Base-by-base conservation (phyloP, 2,888 invertebrate species). In the Phyllotreta striolata region DNA sequence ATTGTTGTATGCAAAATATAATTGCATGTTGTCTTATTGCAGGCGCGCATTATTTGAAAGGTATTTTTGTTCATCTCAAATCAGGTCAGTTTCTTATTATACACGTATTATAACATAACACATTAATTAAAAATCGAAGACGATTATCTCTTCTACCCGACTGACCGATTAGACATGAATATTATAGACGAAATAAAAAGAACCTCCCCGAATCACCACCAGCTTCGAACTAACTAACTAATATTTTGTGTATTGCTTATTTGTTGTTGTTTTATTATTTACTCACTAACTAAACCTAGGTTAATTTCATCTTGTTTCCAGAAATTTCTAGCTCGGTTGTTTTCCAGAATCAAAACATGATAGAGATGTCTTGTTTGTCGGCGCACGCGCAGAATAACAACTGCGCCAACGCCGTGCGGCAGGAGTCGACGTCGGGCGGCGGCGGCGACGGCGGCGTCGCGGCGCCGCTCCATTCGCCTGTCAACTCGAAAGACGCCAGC, bases 281-380 rank as follows among this genome's bases (percentile, higher is more conserved):
- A 79, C 78, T 79, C 75, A 76, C 79, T 24, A 75, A 81, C 81
- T 81, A 79, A 82, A 82, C 80, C 80, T 80, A 81, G 81, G 81
- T 77, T 79, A 80, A 78, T 79, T 80, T 79, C 79, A 73, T 81
- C 80, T 81, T 80, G 77, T 80, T 81, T 81, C 78, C 81, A 81
- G 82, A 81, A 79, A 79, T 78, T 80, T 81, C 81, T 82, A 81
- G 81, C 79, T 81, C 80, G 81, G 81, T 80, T 81, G 81, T 81
- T 82, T 81, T 82, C 81, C 81, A 82, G 82, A 83, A 81, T 78
- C 83, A 84, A 81, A 84, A 83, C 79, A 82, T 83, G 77, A 88
- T 88, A 76, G 89, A 90, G 83, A 88, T 89, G 85, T 88, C 89
- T 54, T 88, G 88, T 80, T 81, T 89, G 72, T 79, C 83, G 67